These are phyloP conservation scores for Rotaria sp. DNA, from an alignment of 2,888 invertebrate genomes.

Conservation along the genomic window DNA sequence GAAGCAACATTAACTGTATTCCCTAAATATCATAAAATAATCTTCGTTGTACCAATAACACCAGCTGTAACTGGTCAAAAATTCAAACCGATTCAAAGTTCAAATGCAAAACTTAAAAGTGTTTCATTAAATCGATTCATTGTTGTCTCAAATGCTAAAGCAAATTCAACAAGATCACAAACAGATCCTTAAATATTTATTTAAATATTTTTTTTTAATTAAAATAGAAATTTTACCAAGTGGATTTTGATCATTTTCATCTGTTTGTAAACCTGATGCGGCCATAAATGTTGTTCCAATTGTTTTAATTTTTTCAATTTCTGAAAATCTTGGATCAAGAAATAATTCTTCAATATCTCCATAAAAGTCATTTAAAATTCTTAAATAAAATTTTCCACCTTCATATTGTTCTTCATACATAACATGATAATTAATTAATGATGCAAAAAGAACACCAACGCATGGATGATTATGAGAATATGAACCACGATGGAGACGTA, in stretches of 20 bases:
- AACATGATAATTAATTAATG: constrained; percentile 83
- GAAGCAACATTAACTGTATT: constrained; percentile 95
- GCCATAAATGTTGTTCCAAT: constrained; percentile 96
- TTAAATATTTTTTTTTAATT: background rate
- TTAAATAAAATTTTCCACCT: constrained; percentile 83
- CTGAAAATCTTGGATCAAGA: constrained; percentile 70
- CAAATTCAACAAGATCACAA: constrained; percentile 73
- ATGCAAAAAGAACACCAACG: constrained; percentile 87
- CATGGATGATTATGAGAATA: constrained; percentile 88
- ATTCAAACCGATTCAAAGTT: constrained; percentile 70
- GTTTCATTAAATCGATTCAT: constrained; percentile 44
- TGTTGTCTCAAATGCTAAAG: constrained; percentile 72
- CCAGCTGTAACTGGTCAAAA: constrained; percentile 63
- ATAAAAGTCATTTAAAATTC: constrained; percentile 87
- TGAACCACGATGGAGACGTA: background rate
- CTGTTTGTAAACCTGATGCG: constrained; percentile 81
- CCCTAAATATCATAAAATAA: constrained; percentile 97
- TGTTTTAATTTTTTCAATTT: constrained; percentile 93
- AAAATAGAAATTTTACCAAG: background rate
- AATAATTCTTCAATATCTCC: constrained; percentile 89
- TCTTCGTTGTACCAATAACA: constrained; percentile 86
- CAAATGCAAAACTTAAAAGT: constrained; percentile 55
- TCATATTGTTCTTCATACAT: constrained; percentile 93
- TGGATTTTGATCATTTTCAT: constrained; percentile 44
- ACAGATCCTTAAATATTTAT: background rate